These are phyloP conservation scores for Drosophila flavopinicola DNA, from an alignment of 2,888 invertebrate species.

Conservation along the genomic window DNA sequence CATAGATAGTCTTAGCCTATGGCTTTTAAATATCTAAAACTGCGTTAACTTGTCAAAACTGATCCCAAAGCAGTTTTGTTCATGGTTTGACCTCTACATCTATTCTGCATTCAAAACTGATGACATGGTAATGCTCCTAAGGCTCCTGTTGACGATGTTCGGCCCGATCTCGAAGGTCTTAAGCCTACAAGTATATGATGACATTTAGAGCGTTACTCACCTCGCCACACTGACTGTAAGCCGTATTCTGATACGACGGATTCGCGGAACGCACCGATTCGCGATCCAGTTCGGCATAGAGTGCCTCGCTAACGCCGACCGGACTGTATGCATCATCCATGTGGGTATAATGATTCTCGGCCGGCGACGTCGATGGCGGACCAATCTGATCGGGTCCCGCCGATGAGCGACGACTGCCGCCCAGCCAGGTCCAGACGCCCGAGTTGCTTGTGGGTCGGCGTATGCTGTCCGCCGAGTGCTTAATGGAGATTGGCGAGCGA, in stretches of 20 bases:
- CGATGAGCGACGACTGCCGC: slow-evolving; percentile 83
- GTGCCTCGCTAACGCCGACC: slow-evolving; percentile 87
- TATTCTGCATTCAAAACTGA: no score
- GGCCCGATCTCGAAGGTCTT: no score
- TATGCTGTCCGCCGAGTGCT: slow-evolving; percentile 84
- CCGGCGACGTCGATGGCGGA: slow-evolving; percentile 85
- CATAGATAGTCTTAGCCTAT: no score
- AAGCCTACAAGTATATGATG: no score
- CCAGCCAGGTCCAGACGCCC: slow-evolving; percentile 84
- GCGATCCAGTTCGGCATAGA: slow-evolving; percentile 89
- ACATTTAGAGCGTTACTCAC: slow-evolving; percentile 55
- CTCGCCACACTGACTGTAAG: slow-evolving; percentile 86
- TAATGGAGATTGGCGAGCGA: slow-evolving; percentile 83
- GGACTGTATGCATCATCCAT: slow-evolving; percentile 88
- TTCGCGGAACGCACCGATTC: slow-evolving; percentile 85
- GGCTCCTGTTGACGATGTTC: no score
- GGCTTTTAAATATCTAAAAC: no score
- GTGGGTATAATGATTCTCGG: slow-evolving; percentile 90
- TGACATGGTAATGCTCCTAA: no score
- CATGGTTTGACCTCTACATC: no score
- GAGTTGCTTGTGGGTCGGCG: slow-evolving; percentile 84
- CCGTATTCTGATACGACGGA: slow-evolving; percentile 90
- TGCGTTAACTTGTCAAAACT: no score
- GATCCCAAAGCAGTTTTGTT: no score
- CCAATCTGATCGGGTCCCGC: slow-evolving; percentile 85